phyloP scores from a whole-genome alignment of 1,140 invertebrate species.

The Drosophila athabasca region DNA sequence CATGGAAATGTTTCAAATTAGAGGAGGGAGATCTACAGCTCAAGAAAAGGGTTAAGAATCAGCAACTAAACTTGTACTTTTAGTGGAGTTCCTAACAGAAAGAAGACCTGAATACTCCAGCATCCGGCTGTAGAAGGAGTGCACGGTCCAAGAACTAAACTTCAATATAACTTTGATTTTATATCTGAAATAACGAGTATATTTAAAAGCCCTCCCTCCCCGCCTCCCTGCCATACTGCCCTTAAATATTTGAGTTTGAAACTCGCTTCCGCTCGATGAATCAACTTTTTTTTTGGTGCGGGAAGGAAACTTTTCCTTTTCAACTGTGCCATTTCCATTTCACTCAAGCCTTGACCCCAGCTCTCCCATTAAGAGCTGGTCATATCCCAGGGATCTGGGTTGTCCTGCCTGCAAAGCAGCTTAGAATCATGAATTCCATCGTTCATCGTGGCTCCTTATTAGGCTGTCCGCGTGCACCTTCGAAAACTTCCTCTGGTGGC shows the following conservation, averaged over 20 bases:
- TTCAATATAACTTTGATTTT: no score
- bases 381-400: slow-evolving; percentile 18
- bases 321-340: slow-evolving; percentile 46
- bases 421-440: slow-evolving; percentile 59
- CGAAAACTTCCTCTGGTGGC: slow-evolving; percentile 41
- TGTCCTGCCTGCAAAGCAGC: slow-evolving; percentile 68
- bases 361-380: no score
- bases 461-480: slow-evolving; percentile 67
- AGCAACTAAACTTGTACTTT: no score
- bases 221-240: slow-evolving; percentile 14
- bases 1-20: slow-evolving; percentile 37
- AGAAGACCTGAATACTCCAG: no score
- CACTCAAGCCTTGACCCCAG: slow-evolving; percentile 30
- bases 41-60: slow-evolving; percentile 2
- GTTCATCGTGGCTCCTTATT: slow-evolving; percentile 53
- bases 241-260: slow-evolving; percentile 30
- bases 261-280: slow-evolving; percentile 42
- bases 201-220: no score
- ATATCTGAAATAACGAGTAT: no score
- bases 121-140: no score
- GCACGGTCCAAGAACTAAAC: no score
- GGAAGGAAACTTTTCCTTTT: slow-evolving; percentile 35
- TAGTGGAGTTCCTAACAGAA: no score
- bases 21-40: slow-evolving; percentile 11
- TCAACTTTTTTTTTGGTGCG: slow-evolving; percentile 29